Evolutionary conservation across 2,888 invertebrate genomes (phyloP), one percentile per base, ranked within the genome.

Genomic region (Acleris laterana): DNA sequence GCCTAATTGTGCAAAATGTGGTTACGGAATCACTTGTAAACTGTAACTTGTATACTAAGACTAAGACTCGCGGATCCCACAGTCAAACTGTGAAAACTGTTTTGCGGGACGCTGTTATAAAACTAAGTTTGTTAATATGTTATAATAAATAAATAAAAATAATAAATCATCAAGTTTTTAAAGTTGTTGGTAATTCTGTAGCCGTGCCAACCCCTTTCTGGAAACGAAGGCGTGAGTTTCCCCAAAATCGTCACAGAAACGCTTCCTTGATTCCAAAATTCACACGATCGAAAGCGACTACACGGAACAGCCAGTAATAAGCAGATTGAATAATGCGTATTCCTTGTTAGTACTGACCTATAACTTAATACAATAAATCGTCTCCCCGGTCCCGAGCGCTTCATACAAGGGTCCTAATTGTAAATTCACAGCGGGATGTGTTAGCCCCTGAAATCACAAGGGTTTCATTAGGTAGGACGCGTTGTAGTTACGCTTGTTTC

Each of bases 331-430:
- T 65, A 65, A 65, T 60, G 65, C 65, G 50, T 61, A 55, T 65
- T 65, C 65, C 63, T 42, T 68, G 55, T 62, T 51, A 56, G 48
- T 58, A 46, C 48, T 58, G 53, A 59, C 60, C 68, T 53, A 65
- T 64, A 53, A 64, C 65, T 60, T 66, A 63, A 55, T 64, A 68
- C 68, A 55, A 73, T 73, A 73, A 71, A 70, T 74, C 68, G 66
- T 61, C 42, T 48, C 64, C 63, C 71, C 62, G 68, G 68, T 69
- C 68, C 62, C 61, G 42, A 72, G 69, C 71, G 70, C 71, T 70
- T 72, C 69, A 68, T 68, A 72, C 72, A 71, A 70, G 72, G 69
- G 69, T 64, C 66, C 69, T 71, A 70, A 72, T 72, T 71, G 68
- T 69, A 69, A 68, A 71, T 74, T 72, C 71, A 71, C 69, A 67